Evolutionary conservation across 2,113 vertebrate species (phyloP).

Genomic region (Chaetops frenatus): DNA sequence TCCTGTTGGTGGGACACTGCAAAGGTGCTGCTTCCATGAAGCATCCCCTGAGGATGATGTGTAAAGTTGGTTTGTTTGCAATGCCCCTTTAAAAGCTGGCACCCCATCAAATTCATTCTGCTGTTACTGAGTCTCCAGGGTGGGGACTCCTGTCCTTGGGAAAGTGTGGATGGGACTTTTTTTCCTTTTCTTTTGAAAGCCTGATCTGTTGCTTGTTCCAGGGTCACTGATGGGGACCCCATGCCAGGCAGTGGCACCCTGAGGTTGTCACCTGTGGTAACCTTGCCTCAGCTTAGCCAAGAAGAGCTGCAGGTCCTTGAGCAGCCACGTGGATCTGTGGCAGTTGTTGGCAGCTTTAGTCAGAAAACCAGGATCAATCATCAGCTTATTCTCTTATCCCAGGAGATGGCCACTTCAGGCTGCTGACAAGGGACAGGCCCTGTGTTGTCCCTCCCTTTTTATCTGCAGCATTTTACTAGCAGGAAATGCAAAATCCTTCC

Average conservation of each 20-base stretch:
- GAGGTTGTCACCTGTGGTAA: background rate
- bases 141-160: background rate
- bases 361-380: background rate
- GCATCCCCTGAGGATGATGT: background rate
- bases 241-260: background rate
- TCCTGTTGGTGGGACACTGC: background rate
- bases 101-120: background rate
- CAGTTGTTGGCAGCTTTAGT: background rate
- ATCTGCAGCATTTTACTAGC: background rate
- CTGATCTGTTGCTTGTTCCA: background rate
- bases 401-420: background rate
- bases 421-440: background rate
- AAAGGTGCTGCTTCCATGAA: background rate
- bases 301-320: background rate
- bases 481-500: background rate
- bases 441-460: background rate
- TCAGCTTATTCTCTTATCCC: background rate
- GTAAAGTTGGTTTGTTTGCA: background rate
- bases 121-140: background rate
- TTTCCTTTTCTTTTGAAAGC: background rate
- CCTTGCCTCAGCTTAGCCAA: background rate
- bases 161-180: background rate
- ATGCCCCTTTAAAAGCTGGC: background rate
- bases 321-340: background rate
- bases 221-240: background rate